Evolutionary conservation across 2,888 invertebrate species (phyloP), one percentile per base, ranked within the genome.

Genomic region (Mesorhabditis sp.): DNA sequence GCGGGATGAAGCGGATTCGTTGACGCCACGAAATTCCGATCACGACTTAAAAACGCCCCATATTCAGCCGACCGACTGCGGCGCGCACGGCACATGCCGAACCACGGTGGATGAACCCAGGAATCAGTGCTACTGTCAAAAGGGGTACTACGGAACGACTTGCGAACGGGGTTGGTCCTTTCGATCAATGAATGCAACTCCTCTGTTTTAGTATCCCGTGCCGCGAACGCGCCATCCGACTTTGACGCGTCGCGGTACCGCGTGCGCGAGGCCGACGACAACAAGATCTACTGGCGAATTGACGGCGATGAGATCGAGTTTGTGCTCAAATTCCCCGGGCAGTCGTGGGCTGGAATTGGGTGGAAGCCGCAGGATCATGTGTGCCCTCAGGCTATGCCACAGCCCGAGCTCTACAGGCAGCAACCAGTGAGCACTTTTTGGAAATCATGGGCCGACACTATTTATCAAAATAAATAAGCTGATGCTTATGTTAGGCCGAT

Each of bases 261-360:
- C 28, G 73, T 75, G 70, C 71, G 76, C 10, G 75, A 77, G 65
- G 90, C 91, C 13, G 90, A 91, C 74, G 75, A 74, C 6, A 92
- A 92, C 87, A 90, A 90, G 45, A 88, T 95, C 72, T 93, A 92
- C 87, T 95, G 94, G 93, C 89, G 92, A 67, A 90, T 95, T 15
- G 65, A 78, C 64, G 73, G 75, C n/a, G 78, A 81, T 68, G 95
- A 95, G 87, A 88, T 95, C 43, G 95, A 95, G 86, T 89, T 94
- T 43, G 90, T 94, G 0, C 90, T 95, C 87, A 90, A 91, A 66
- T 93, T 92, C n/a, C 93, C 94, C 79, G 91, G 93, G 3, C 92
- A 92, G 0, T 92, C 93, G 13, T 96, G 93, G 88, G 91, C 91
- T 4, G 93, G 91, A 5, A 80, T 96, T 5, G 96, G 96, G n/a